Evolutionary conservation across 2,888 invertebrate genomes (phyloP).

Genomic region (Yponomeuta malinellus): DNA sequence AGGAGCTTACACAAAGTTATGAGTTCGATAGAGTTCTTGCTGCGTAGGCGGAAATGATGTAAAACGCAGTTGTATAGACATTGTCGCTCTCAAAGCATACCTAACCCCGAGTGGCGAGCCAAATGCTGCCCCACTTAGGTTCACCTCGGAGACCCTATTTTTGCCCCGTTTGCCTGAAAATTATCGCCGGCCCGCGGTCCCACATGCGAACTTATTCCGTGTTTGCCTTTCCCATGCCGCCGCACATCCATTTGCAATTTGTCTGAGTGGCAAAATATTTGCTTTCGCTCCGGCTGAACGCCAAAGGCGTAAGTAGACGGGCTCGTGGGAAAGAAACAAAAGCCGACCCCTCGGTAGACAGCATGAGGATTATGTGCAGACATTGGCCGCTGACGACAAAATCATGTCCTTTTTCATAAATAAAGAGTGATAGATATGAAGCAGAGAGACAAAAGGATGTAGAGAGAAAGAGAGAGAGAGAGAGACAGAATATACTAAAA

Average conservation of each 20-base stretch:
- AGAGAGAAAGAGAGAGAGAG: neutral
- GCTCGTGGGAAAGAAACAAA: conserved; percentile 14
- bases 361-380: neutral
- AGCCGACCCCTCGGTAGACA: neutral
- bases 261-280: conserved; percentile 33
- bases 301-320: conserved; percentile 1
- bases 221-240: conserved; percentile 23
- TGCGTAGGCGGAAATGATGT: neutral
- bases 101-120: neutral
- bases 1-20: too few species aligned
- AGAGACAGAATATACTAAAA: too few species aligned
- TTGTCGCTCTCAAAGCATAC: neutral
- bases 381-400: neutral
- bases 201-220: conserved; percentile 9
- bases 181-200: neutral
- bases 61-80: neutral
- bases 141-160: conserved; percentile 1
- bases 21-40: too few species aligned
- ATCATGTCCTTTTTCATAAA: neutral
- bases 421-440: neutral
- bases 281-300: conserved; percentile 21
- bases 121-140: neutral
- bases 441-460: neutral
- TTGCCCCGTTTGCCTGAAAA: conserved; percentile 1
- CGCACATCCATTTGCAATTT: conserved; percentile 35